Evolutionary conservation across 53 echinoderm and acorn worm genomes (phyloP).

Genomic region (Patiria pectinifera): DNA sequence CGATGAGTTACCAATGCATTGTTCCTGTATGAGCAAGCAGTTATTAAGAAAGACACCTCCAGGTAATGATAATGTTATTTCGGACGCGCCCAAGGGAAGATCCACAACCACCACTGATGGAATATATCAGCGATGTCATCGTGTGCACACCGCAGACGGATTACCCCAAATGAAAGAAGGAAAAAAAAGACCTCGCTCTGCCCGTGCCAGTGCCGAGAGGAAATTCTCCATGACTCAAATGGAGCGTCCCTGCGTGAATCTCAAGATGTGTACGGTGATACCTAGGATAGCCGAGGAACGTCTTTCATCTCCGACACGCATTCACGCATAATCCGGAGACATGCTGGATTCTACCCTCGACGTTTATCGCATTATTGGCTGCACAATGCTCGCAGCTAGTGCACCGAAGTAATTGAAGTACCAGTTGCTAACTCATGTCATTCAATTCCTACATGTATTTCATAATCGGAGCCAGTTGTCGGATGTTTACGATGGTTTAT

Average conservation of each 20-base stretch:
- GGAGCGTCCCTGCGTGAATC: not conserved
- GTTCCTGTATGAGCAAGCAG: slow-evolving; percentile 26
- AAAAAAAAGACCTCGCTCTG: not conserved
- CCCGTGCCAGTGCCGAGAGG: not conserved
- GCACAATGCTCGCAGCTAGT: not conserved
- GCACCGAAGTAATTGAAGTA: not conserved
- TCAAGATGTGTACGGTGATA: not conserved
- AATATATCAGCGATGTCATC: not conserved
- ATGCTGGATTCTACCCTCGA: not conserved
- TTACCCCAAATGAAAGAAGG: not conserved
- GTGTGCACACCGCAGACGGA: not conserved
- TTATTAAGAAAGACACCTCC: slow-evolving; percentile 2
- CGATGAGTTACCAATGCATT: not conserved
- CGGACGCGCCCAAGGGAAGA: not conserved
- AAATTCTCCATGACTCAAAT: not conserved
- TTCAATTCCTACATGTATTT: not conserved
- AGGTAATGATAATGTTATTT: slow-evolving; percentile 42
- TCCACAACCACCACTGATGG: not conserved
- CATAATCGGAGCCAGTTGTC: not conserved
- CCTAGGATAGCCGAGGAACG: not conserved
- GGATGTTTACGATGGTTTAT: not conserved
- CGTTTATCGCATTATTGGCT: not conserved
- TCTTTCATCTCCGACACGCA: slow-evolving; percentile 10
- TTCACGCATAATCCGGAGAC: not conserved
- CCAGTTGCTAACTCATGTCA: not conserved